These are phyloP conservation scores for Fopius arisanus DNA, from an alignment of 1,140 invertebrate species.

Conservation along the genomic window DNA sequence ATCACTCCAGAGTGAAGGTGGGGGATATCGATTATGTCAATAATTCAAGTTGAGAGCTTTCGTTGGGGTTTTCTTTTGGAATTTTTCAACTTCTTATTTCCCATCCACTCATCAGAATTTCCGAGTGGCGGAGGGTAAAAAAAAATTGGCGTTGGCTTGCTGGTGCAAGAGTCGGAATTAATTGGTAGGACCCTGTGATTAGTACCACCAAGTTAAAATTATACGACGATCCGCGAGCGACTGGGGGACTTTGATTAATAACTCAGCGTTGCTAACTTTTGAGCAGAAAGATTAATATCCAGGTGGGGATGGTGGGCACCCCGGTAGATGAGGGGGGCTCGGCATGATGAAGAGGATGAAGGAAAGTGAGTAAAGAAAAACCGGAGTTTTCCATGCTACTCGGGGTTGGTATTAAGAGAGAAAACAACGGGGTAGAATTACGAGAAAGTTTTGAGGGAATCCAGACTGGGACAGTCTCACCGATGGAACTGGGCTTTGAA, in stretches of 20 bases:
- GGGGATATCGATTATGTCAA: too few relatives aligned
- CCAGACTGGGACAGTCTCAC: too few relatives aligned
- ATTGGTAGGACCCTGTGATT: slow-evolving; percentile 56
- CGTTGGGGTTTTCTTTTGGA: neutral
- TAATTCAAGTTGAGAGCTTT: too few relatives aligned
- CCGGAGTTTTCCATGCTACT: neutral
- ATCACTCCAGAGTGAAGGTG: too few relatives aligned
- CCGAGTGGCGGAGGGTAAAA: neutral
- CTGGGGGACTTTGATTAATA: slow-evolving; percentile 50
- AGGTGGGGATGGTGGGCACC: slow-evolving; percentile 23
- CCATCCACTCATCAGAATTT: neutral
- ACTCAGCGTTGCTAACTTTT: slow-evolving; percentile 52
- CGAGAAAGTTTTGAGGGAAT: neutral
- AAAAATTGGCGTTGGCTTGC: neutral
- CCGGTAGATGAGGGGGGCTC: slow-evolving; percentile 9
- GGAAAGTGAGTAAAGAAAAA: neutral
- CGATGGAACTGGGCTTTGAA: too few relatives aligned
- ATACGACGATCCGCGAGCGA: slow-evolving; percentile 44
- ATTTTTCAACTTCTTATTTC: neutral
- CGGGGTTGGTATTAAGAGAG: neutral
- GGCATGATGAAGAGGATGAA: slow-evolving; percentile 1
- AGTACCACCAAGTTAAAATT: slow-evolving; percentile 49
- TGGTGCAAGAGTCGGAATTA: slow-evolving; percentile 21
- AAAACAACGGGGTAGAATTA: neutral
- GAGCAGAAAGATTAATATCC: slow-evolving; percentile 53